phyloP scores from a whole-genome alignment of 2,113 vertebrate genomes.

The Pteruthius melanotis region DNA sequence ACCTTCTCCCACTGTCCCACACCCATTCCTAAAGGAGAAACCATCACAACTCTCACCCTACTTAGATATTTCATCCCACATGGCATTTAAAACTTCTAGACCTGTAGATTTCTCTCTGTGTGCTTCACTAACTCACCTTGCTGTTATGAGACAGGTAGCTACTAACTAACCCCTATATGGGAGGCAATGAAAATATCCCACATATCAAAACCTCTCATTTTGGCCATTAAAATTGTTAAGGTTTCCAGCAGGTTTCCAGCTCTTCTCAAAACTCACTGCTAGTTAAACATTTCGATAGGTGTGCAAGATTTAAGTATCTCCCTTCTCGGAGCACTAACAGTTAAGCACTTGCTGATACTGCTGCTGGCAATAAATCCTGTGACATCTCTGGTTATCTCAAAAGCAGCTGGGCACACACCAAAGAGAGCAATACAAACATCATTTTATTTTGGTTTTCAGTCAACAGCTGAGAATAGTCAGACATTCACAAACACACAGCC shows the following conservation, averaged over 20 bases:
- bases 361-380: background rate
- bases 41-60: background rate
- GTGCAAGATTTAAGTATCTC: background rate
- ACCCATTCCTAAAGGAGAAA: background rate
- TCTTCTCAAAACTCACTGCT: background rate
- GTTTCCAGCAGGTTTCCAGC: background rate
- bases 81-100: background rate
- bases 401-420: slow-evolving; percentile 4
- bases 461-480: background rate
- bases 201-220: background rate
- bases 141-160: background rate
- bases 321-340: background rate
- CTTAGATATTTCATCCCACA: background rate
- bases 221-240: background rate
- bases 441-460: background rate
- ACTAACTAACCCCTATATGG: background rate
- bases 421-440: background rate
- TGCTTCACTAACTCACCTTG: background rate
- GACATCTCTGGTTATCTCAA: background rate
- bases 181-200: background rate
- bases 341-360: background rate
- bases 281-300: background rate
- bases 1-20: background rate
- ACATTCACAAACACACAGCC: background rate
- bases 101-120: background rate